phyloP scores from a whole-genome alignment of 2,888 invertebrate genomes.

The Lasioglossum vierecki region DNA sequence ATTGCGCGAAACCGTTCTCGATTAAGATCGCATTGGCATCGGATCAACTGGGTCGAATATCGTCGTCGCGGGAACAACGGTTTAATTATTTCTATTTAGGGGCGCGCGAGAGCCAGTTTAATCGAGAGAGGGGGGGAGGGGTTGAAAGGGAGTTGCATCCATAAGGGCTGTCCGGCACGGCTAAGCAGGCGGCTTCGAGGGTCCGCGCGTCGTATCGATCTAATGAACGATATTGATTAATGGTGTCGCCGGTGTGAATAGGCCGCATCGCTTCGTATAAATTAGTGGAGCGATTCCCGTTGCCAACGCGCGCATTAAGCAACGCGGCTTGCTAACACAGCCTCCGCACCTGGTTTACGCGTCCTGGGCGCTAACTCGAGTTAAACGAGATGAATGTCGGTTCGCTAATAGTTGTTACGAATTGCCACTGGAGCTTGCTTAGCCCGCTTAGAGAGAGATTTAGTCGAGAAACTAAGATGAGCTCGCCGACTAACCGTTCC shows the following conservation, averaged over 20 bases:
- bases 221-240: conserved; percentile 70
- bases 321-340: conserved; percentile 68
- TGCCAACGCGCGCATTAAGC: conserved; percentile 64
- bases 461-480: conserved; percentile 70
- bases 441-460: conserved; percentile 68
- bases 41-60: conserved; percentile 24
- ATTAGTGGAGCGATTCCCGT: conserved; percentile 72
- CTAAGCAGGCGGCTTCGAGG: conserved; percentile 30
- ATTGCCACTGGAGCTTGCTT: conserved; percentile 72
- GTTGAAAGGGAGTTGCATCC: conserved; percentile 2
- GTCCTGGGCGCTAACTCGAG: conserved; percentile 76
- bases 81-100: conserved; percentile 51
- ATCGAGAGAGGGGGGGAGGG: background rate
- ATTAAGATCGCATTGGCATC: background rate
- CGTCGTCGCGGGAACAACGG: conserved; percentile 25
- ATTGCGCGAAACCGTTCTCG: conserved; percentile 9
- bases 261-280: conserved; percentile 64
- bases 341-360: conserved; percentile 67
- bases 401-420: conserved; percentile 81
- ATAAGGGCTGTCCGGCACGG: conserved; percentile 23
- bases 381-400: conserved; percentile 81
- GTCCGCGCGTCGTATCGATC: conserved; percentile 47
- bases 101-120: background rate
- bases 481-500: conserved; percentile 47
- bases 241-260: conserved; percentile 57